Evolutionary conservation across 1,140 invertebrate species (phyloP), one percentile per base, ranked within the genome.

Genomic region (Drosophila leontia): DNA sequence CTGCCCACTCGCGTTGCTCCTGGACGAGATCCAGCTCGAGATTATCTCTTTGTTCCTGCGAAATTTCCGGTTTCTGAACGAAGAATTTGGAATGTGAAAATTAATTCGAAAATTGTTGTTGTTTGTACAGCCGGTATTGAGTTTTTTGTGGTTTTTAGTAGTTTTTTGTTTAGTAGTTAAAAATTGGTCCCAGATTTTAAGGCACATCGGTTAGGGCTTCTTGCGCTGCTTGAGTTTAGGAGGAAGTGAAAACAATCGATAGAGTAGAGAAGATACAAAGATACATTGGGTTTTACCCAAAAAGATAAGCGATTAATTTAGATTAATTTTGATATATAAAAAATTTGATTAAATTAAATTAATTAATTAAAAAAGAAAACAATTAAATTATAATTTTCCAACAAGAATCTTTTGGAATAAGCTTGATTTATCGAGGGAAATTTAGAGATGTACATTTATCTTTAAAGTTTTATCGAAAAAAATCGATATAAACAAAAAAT

Each of bases 1-100:
- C 95, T n/a, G 96, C 96, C 51, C 62, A 19, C 32, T 85, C 63
- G 15, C 41, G 37, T 17, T 62, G 55, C 39, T 55, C 35, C 55
- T 42, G 42, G 17, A 47, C 35, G 50, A 48, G 53, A 29, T 64
- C 29, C 53, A 34, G 41, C 23, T 55, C 37, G 39, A 45, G 55
- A 35, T 69, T 26, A 12, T 50, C 29, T 11, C 23, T 48, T 53
- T 51, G 37, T 17, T 32, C 35, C 34, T 26, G 53, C 13, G 51
- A 17, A 53, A 19, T 53, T 19, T 23, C 32, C 32, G 32, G 17
- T 19, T 37, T 53, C 51, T 53, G 51, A 56, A 37, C 53, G 19
- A n/a, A 39, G 19, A 19, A 37, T 37, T 56, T 32, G 26, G 19
- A 19, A 23, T 39, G 17, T 56, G 13, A 26, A 56, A 39, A 39